Base-by-base conservation (phyloP, 2,113 vertebrate species). In the Solea senegalensis region DNA sequence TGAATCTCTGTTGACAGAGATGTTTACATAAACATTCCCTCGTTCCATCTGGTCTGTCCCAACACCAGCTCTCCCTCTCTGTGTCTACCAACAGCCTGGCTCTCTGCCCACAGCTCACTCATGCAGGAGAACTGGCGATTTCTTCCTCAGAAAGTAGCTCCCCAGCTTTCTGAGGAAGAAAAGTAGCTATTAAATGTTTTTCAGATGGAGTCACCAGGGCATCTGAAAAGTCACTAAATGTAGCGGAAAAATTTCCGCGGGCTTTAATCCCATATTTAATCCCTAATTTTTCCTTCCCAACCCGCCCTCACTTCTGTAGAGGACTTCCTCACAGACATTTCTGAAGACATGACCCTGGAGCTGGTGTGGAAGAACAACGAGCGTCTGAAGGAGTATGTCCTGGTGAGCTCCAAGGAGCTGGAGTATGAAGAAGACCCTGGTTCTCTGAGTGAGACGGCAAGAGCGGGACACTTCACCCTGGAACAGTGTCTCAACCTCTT, bases 401-500 rank as follows among this genome's bases (percentile, higher is more conserved):
- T 99, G 85, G 97, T 99, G 45, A 95, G 96, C 78, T 97, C 98
- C 44, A 98, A 97, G 89, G 98, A 99, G 70, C 93, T 99, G 79
- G 97, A 99, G 63, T 98, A 93, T 0, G 93, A 96, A 3, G 97
- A 98, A 77, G 98, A 99, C 66, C 95, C 95, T 0, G 93, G 96
- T 74, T 98, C 97, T 0, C 95, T 96, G 44, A 97, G 96, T 0
- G 97, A 99, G 89, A 97, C 97, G 0, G 95, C 96, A 64, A 92
- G 96, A 8, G 97, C 96, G 0, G 98, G 98, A 65, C 96, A 98
- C 87, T 99, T 99, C 89, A 99, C 96, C 13, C 92, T 99, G 75
- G 97, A 97, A 87, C 98, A 99, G 90, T 99, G 98, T 89, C 95
- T 99, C 80, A 98, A 97, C 81, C 97, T 99, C 74, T 99, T 99